Evolutionary conservation across 1,140 invertebrate genomes (phyloP).

Genomic region (Dreissena rostriformis): DNA sequence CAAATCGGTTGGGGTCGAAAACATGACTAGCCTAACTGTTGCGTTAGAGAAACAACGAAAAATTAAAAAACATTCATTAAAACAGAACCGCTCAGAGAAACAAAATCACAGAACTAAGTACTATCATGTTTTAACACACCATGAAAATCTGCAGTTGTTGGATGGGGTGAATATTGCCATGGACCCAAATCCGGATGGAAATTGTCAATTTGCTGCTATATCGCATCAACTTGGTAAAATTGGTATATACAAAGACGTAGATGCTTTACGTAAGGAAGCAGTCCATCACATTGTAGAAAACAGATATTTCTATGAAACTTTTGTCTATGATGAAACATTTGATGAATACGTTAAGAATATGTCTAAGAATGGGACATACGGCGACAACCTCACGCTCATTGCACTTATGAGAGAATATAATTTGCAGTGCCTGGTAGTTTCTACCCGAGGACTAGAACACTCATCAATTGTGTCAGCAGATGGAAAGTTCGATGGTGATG

Average conservation of each 20-base stretch:
- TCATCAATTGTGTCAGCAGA: conserved; percentile 13
- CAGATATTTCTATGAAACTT: conserved; percentile 16
- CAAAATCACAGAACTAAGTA: conserved; percentile 6
- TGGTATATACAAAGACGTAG: conserved; percentile 3
- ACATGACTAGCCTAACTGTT: conserved; percentile 5
- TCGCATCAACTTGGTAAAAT: conserved; percentile 14
- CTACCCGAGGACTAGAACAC: conserved; percentile 11
- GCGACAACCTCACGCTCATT: conserved; percentile 26
- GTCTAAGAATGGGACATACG: conserved; percentile 12
- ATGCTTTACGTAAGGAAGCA: conserved; percentile 5
- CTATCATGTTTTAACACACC: conserved; percentile 3
- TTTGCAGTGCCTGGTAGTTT: conserved; percentile 33
- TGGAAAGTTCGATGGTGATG: conserved; percentile 6
- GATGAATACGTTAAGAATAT: conserved; percentile 17
- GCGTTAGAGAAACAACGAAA: conserved; percentile 5
- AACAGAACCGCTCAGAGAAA: conserved; percentile 5
- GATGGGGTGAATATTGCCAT: conserved; percentile 5
- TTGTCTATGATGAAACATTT: conserved; percentile 10
- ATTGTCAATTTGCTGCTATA: conserved; percentile 29
- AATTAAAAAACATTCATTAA: conserved; percentile 8
- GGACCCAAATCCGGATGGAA: conserved; percentile 10
- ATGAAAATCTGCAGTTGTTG: conserved; percentile 6
- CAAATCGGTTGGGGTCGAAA: conserved; percentile 20
- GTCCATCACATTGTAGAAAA: conserved; percentile 6
- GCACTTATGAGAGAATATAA: conserved; percentile 33